phyloP scores from a whole-genome alignment of 1,140 invertebrate species.

The Formica exsecta region DNA sequence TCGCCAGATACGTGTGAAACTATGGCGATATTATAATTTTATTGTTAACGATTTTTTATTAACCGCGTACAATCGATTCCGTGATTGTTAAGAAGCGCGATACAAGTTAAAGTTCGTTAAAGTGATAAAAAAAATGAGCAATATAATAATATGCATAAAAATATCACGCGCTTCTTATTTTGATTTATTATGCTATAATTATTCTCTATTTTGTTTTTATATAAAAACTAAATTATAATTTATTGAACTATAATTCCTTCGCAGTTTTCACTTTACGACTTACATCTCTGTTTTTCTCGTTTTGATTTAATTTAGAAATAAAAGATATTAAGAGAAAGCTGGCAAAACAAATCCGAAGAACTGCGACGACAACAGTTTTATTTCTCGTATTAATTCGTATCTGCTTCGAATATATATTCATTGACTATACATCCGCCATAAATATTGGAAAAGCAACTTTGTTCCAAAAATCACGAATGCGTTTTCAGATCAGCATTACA shows the following conservation, averaged over 20 bases:
- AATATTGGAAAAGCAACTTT: constrained; percentile 39
- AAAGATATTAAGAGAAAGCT: constrained; percentile 43
- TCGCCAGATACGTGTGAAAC: neutral
- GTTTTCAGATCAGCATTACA: neutral
- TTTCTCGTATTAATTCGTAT: neutral
- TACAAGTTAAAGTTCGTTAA: neutral
- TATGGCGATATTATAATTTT: constrained; percentile 18
- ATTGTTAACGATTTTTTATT: neutral
- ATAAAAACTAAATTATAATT: neutral
- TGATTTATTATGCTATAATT: neutral
- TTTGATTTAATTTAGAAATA: constrained; percentile 34
- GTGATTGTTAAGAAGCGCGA: neutral
- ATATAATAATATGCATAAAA: neutral
- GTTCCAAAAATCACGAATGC: constrained; percentile 48
- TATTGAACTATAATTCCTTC: neutral
- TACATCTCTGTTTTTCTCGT: neutral
- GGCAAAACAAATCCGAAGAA: neutral
- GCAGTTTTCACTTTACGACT: neutral
- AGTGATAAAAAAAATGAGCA: neutral
- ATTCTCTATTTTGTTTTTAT: neutral
- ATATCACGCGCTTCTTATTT: neutral
- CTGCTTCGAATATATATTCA: neutral
- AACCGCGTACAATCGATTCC: neutral
- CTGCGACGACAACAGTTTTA: neutral
- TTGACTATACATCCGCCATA: neutral